Percentiles rank a stretch among this genome's conserved stretches.
These are phyloP conservation scores for Hemicordylus capensis DNA, from an alignment of 2,113 vertebrate species.

Conservation along the genomic window DNA sequence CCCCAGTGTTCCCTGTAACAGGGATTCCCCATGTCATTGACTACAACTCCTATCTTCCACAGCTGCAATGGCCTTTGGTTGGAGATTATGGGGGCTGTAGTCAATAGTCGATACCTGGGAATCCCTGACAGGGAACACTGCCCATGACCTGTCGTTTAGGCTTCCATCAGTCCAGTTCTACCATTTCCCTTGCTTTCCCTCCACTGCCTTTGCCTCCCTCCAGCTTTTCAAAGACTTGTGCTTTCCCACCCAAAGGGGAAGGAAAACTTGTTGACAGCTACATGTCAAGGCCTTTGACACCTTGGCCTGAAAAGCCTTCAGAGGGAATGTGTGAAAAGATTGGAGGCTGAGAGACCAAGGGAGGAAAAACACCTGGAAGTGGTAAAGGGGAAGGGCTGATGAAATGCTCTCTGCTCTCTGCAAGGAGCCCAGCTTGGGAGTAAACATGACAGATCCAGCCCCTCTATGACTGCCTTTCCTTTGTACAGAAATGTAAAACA, in stretches of 20 bases:
- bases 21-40: no score
- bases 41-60: no score
- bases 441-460: not conserved
- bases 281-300: constrained; percentile 6
- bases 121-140: no score
- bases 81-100: no score
- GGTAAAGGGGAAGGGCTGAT: not conserved
- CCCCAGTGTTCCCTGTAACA: no score
- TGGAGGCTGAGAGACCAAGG: not conserved
- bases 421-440: not conserved
- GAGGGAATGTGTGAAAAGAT: constrained; percentile 11
- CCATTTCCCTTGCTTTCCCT: not conserved
- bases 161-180: not conserved
- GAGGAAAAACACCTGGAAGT: not conserved
- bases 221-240: not conserved
- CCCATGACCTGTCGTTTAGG: not conserved
- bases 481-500: not conserved
- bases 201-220: not conserved
- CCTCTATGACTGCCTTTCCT: no score
- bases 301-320: not conserved
- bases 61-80: no score
- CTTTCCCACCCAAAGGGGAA: not conserved
- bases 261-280: not conserved
- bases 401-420: not conserved
- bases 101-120: no score